These are phyloP conservation scores for Platyrinchus mystaceus DNA, from an alignment of 2,797 vertebrate species.

Conservation along the genomic window DNA sequence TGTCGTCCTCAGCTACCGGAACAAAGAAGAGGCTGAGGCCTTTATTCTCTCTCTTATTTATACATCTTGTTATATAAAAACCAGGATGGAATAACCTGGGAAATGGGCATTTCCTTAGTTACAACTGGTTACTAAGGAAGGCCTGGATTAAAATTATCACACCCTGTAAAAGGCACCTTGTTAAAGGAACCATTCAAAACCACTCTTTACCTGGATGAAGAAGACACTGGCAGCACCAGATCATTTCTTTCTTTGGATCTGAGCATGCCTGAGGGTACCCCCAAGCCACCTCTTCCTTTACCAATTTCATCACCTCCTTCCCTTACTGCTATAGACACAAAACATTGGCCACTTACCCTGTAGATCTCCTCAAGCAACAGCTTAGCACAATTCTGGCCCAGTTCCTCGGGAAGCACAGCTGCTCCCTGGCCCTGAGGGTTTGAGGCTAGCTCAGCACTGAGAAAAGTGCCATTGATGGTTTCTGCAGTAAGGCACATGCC, in stretches of 20 bases:
- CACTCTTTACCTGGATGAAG: neutral
- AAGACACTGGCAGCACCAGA: neutral
- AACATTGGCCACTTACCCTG: constrained; percentile 79
- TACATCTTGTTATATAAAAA: too few relatives aligned
- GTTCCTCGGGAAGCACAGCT: constrained; percentile 88
- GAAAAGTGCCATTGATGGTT: constrained; percentile 86
- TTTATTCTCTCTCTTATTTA: too few relatives aligned
- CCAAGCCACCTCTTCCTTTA: neutral
- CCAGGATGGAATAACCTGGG: too few relatives aligned
- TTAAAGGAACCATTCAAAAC: neutral
- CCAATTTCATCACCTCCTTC: neutral
- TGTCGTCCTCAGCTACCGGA: too few relatives aligned
- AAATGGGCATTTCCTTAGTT: too few relatives aligned
- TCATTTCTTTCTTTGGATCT: neutral
- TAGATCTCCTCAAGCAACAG: constrained; percentile 91
- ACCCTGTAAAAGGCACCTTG: too few relatives aligned
- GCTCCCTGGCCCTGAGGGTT: constrained; percentile 89
- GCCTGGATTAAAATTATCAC: too few relatives aligned
- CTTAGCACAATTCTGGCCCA: constrained; percentile 89
- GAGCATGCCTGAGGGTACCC: neutral
- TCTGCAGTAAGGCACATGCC: constrained; percentile 92
- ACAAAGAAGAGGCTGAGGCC: too few relatives aligned
- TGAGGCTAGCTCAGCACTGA: constrained; percentile 91
- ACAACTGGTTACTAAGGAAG: too few relatives aligned
- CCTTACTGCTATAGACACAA: neutral